A percentile compares a stretch with the other conserved stretches of the same genome.
Evolutionary conservation across 2,113 vertebrate species (phyloP).

Genomic region (Patagioenas fasciata): DNA sequence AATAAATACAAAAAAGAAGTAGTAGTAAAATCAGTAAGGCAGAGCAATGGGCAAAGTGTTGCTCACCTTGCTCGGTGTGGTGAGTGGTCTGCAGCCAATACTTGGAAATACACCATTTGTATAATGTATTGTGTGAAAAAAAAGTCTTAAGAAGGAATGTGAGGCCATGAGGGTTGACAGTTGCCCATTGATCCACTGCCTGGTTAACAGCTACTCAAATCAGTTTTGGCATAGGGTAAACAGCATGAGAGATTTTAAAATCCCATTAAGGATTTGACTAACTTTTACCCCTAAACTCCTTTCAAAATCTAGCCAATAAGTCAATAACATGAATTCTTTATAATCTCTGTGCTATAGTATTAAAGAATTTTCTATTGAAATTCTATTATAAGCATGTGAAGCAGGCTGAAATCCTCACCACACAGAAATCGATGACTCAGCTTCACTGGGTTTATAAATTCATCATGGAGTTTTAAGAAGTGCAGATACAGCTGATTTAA

Average conservation of each 20-base stretch:
- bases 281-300: not conserved
- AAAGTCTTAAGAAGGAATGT: not conserved
- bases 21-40: not conserved
- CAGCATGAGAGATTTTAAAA: not conserved
- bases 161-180: not conserved
- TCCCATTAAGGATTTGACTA: not conserved
- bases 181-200: not conserved
- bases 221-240: not conserved
- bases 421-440: not conserved
- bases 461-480: not conserved
- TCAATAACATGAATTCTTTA: not conserved
- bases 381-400: not conserved
- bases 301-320: not conserved
- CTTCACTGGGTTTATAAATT: not conserved
- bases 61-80: fast-evolving
- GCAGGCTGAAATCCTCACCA: not conserved
- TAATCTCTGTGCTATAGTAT: not conserved
- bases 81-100: not conserved
- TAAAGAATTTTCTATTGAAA: not conserved
- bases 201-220: not conserved
- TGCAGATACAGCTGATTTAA: not conserved
- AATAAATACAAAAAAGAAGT: not conserved
- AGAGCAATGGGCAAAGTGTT: not conserved
- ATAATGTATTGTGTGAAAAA: not conserved
- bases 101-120: not conserved